phyloP scores from a whole-genome alignment of 2,797 vertebrate genomes.

The Acipenser transmontanus region DNA sequence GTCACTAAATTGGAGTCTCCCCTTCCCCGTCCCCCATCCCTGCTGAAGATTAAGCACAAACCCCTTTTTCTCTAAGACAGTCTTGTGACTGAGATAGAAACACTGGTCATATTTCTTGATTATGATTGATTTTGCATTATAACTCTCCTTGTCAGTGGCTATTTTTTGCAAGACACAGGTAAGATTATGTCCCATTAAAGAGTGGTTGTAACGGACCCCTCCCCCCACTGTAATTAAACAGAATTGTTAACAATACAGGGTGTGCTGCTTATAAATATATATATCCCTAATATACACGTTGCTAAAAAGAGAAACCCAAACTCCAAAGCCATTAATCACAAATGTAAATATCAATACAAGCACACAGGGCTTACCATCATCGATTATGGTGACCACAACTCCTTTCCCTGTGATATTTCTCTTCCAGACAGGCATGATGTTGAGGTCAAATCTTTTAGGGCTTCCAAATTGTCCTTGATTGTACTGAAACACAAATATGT shows the following conservation, averaged over 20 bases:
- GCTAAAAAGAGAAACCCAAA: neutral
- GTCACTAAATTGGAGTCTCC: neutral
- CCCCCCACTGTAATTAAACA: too few relatives aligned
- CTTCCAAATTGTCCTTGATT: slow-evolving; percentile 32
- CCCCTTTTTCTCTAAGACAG: neutral
- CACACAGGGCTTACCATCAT: slow-evolving; percentile 37
- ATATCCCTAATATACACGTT: neutral
- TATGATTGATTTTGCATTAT: too few relatives aligned
- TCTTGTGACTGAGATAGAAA: neutral
- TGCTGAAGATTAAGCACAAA: neutral
- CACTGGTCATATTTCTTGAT: neutral
- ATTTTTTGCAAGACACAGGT: too few relatives aligned
- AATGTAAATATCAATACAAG: neutral
- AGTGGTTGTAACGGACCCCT: too few relatives aligned
- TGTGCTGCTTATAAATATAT: too few relatives aligned
- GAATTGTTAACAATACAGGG: too few relatives aligned
- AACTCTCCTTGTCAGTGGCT: too few relatives aligned
- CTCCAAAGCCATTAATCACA: slow-evolving; percentile 1
- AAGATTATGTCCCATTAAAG: too few relatives aligned
- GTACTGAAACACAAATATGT: slow-evolving; percentile 31
- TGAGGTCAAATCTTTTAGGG: slow-evolving; percentile 36
- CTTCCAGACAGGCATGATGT: slow-evolving; percentile 39
- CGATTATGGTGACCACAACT: slow-evolving; percentile 46
- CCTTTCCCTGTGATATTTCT: slow-evolving; percentile 42
- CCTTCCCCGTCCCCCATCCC: neutral